Evolutionary conservation across 1,140 invertebrate species (phyloP).

Genomic region (Anastrepha ludens): DNA sequence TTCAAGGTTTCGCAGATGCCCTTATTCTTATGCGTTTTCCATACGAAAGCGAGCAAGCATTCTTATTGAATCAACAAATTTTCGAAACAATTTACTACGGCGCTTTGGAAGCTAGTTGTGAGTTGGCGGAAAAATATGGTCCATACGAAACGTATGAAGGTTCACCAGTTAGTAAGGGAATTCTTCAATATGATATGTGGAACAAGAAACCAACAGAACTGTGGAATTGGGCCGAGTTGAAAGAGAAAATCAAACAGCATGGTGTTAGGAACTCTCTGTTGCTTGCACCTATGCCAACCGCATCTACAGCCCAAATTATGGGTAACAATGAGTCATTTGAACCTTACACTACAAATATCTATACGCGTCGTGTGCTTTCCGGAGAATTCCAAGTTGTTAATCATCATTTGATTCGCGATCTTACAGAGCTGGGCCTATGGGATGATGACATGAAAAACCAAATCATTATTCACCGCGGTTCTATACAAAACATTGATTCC

Average conservation of each 20-base stretch:
- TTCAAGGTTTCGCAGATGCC: conserved; percentile 97
- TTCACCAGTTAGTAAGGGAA: conserved; percentile 94
- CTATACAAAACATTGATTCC: conserved; percentile 91
- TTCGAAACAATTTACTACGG: conserved; percentile 99
- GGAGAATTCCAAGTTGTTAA: conserved; percentile 96
- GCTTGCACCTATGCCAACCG: conserved; percentile 98
- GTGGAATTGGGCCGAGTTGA: conserved; percentile 93
- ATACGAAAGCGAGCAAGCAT: conserved; percentile 91
- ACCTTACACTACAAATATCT: conserved; percentile 98
- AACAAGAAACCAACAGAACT: conserved; percentile 87
- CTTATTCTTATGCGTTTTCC: conserved; percentile 96
- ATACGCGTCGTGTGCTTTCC: conserved; percentile 93
- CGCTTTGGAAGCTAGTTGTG: conserved; percentile 97
- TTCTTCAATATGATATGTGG: conserved; percentile 99
- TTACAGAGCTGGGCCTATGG: conserved; percentile 94
- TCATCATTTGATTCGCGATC: conserved; percentile 94
- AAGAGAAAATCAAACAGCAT: conserved; percentile 90
- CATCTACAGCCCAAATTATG: conserved; percentile 98
- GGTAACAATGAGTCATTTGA: conserved; percentile 99
- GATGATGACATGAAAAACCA: conserved; percentile 97
- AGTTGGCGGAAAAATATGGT: conserved; percentile 91
- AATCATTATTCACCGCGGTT: conserved; percentile 93
- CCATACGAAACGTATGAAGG: conserved; percentile 94
- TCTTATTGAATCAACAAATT: conserved; percentile 93
- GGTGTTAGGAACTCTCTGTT: conserved; percentile 96